phyloP scores from a whole-genome alignment of 2,888 invertebrate genomes.

The Tenodera sinensis region DNA sequence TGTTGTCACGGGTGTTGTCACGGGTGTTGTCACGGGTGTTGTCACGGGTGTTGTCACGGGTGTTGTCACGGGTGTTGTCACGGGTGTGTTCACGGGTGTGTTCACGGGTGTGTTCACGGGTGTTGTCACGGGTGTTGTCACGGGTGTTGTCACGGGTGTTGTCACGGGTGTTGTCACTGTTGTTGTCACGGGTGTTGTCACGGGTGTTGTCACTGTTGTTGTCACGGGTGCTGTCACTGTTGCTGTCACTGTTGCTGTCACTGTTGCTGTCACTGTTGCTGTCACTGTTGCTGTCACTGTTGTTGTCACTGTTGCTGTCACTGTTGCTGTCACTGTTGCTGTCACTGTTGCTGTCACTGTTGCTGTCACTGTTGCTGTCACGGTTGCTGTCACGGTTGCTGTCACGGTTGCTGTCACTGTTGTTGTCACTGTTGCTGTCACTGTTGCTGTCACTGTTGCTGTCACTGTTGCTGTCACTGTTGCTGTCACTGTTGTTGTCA shows the following conservation, averaged over 20 bases:
- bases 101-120: too few relatives aligned
- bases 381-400: not conserved
- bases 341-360: not conserved
- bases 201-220: too few relatives aligned
- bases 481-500: too few relatives aligned
- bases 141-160: too few relatives aligned
- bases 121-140: too few relatives aligned
- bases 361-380: not conserved
- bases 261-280: not conserved
- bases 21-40: too few relatives aligned
- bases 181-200: too few relatives aligned
- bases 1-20: too few relatives aligned
- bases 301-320: not conserved
- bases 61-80: too few relatives aligned
- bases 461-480: not conserved
- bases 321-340: not conserved
- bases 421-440: not conserved
- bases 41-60: too few relatives aligned
- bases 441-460: not conserved
- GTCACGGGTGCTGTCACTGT: not conserved
- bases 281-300: slow-evolving; percentile 7
- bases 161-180: too few relatives aligned
- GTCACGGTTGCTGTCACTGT: not conserved
- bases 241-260: not conserved
- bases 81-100: too few relatives aligned